phyloP scores from a whole-genome alignment of 2,113 vertebrate genomes.

The Myxocyprinus asiaticus region DNA sequence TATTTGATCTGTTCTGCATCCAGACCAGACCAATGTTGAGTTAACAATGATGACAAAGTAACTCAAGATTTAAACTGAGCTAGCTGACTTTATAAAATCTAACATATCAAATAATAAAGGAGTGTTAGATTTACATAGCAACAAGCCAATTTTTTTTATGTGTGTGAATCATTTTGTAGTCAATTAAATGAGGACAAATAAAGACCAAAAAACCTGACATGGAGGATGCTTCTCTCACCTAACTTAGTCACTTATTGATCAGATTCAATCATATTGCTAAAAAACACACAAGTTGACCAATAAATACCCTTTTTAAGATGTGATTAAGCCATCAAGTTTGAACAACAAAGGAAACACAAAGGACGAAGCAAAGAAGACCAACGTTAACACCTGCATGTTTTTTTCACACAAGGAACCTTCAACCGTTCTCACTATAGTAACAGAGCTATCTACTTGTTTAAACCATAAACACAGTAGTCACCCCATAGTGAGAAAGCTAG shows the following conservation, averaged over 20 bases:
- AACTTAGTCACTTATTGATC: too few relatives aligned
- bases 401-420: background rate
- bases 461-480: constrained; percentile 34
- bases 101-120: background rate
- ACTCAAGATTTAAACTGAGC: background rate
- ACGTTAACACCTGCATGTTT: background rate
- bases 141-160: background rate
- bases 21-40: background rate
- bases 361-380: constrained; percentile 18
- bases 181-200: background rate
- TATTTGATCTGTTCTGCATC: too few relatives aligned
- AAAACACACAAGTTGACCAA: too few relatives aligned
- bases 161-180: background rate
- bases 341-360: constrained; percentile 6
- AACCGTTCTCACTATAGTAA: constrained; percentile 22
- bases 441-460: constrained; percentile 2
- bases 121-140: background rate
- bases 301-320: too few relatives aligned
- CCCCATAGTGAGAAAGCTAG: background rate
- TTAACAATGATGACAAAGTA: background rate
- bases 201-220: background rate
- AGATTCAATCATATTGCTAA: too few relatives aligned
- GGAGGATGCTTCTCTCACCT: background rate
- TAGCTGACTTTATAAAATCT: background rate
- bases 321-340: too few relatives aligned